phyloP scores from a whole-genome alignment of 35 echinoderm and acorn worm species.

The Strongylocentrotus purpuratus region DNA sequence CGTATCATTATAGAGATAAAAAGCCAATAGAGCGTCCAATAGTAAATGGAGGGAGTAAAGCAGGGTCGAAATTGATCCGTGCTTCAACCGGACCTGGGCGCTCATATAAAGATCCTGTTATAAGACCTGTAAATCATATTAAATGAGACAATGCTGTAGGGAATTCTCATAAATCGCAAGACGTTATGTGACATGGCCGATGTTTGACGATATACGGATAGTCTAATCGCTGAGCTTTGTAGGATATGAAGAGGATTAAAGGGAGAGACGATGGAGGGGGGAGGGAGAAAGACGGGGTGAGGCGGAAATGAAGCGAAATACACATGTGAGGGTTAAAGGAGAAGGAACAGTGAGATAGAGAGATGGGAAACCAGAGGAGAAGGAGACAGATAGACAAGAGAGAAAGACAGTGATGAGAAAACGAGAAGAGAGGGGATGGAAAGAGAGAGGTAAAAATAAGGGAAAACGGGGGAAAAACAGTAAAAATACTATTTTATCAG shows the following conservation, averaged over 20 bases:
- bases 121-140: background rate
- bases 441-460: background rate
- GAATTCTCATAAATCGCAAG: background rate
- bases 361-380: background rate
- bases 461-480: too few species aligned
- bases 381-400: background rate
- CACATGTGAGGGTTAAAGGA: background rate
- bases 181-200: background rate
- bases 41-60: background rate
- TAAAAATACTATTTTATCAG: too few species aligned
- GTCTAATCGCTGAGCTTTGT: too few species aligned
- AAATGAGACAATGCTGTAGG: background rate
- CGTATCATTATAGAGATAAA: background rate
- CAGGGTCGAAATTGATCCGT: background rate
- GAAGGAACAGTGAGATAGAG: background rate
- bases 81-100: background rate
- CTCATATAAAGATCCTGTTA: background rate
- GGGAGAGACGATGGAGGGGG: too few species aligned
- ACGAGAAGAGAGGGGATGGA: background rate
- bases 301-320: too few species aligned
- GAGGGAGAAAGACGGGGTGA: too few species aligned
- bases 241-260: too few species aligned
- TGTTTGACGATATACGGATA: background rate
- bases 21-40: too few species aligned
- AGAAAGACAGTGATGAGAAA: background rate